Percentiles rank a stretch among this genome's conserved stretches.
phyloP scores from a whole-genome alignment of 2,113 vertebrate genomes.

The Grantiella picta region DNA sequence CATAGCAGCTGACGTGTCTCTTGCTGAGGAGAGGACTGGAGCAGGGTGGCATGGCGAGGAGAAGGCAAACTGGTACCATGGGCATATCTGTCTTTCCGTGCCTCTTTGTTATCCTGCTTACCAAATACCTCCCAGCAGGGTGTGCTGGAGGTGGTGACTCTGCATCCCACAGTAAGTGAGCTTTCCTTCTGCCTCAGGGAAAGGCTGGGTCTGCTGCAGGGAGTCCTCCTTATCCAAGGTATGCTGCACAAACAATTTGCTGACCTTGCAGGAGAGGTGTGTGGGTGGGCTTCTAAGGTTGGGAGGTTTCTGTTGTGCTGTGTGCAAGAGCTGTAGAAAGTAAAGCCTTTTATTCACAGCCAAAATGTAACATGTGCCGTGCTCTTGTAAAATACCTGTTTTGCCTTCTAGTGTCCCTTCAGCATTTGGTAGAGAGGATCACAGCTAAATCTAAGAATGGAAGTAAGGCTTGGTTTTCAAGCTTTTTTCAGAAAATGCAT shows the following conservation, averaged over 20 bases:
- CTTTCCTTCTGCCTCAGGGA: neutral
- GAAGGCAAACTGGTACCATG: slow-evolving; percentile 9
- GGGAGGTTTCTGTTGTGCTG: neutral
- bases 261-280: neutral
- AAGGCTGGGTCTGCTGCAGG: neutral
- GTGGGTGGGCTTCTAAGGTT: neutral
- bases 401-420: neutral
- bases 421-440: neutral
- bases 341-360: neutral
- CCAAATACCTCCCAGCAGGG: neutral
- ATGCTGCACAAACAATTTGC: neutral
- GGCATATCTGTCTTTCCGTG: accelerated
- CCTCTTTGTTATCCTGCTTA: slow-evolving; percentile 13
- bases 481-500: neutral
- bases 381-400: neutral
- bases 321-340: neutral
- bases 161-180: slow-evolving; percentile 55
- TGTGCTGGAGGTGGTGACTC: neutral
- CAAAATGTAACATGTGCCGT: neutral
- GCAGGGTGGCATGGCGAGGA: neutral
- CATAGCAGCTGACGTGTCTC: neutral
- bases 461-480: neutral
- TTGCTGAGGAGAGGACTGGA: accelerated
- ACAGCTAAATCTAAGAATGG: neutral
- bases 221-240: neutral